A percentile compares a stretch with the other conserved stretches of the same genome.
phyloP scores from a whole-genome alignment of 2,113 vertebrate genomes.

The Dunckerocampus dactyliophorus region DNA sequence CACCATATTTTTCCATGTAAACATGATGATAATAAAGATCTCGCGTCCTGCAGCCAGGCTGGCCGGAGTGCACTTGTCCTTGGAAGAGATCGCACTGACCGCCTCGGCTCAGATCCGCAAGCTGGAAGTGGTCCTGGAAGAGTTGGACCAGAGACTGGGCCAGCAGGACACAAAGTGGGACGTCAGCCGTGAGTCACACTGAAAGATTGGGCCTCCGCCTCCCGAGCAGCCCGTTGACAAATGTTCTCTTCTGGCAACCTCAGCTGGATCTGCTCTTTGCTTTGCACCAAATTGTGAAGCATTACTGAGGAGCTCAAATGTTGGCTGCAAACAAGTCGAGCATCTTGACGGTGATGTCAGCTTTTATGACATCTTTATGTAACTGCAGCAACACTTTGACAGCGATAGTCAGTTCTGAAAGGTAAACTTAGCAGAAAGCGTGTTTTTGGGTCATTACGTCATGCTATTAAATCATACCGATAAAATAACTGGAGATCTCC shows the following conservation, averaged over 20 bases:
- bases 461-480: neutral
- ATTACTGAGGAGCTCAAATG: neutral
- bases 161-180: constrained; percentile 75
- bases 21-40: neutral
- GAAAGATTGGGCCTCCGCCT: constrained; percentile 6
- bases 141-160: constrained; percentile 70
- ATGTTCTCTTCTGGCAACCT: neutral
- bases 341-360: neutral
- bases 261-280: neutral
- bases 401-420: no score
- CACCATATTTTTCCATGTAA: no score
- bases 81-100: constrained; percentile 82
- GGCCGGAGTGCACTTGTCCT: constrained; percentile 66
- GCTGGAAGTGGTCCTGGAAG: constrained; percentile 74
- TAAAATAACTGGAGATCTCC: neutral
- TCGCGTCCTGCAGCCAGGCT: constrained; percentile 70
- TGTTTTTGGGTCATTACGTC: neutral
- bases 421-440: no score
- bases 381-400: neutral
- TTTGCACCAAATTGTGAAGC: neutral
- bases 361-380: neutral
- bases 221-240: no score
- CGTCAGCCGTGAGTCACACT: constrained; percentile 77
- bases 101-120: constrained; percentile 78
- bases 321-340: neutral